Base-by-base conservation (phyloP, 2,797 vertebrate genomes). In the Ctenopoma kingsleyae region DNA sequence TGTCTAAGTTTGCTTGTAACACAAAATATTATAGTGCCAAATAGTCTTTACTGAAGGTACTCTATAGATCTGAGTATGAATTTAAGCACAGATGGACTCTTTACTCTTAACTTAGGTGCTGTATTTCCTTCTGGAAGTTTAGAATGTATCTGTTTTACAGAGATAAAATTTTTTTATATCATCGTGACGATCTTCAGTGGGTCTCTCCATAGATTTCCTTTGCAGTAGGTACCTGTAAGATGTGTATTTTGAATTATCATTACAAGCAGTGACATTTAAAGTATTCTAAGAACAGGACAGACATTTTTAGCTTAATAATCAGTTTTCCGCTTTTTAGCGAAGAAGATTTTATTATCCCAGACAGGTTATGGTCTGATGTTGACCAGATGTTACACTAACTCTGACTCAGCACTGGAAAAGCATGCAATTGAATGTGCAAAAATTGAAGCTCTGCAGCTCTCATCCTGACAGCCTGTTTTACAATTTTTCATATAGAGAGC, bases 361-460 rank as follows among this genome's bases (percentile, higher is more conserved):
- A 71, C 55, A 55, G 54, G 25, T 48, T 53, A 6, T 4, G 32
- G 27, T 47, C 54, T 62, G 38, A 71, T 27, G 30, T 50, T 64
- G 23, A 71, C 30, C 32, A 57, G 19, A 74, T 61, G 55, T 59
- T 22, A 55, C 58, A 43, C 49, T 17, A n/a, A 54, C 32, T 59
- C 40, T 67, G 61, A 54, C 51, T 67, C 60, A 54, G 72, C 19
- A 41, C 41, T n/a, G 23, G 44, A 68, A 56, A 67, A 51, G 41
- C 46, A 58, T 51, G 60, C 15, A 46, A 41, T 16, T 59, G 27
- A 68, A 64, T 72, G 46, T 59, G 35, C 44, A 74, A 30, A 40
- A 49, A 52, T 56, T 59, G n/a, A 66, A 69, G 38, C 56, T 44
- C 68, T 64, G 48, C 58, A 66, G 53, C 43, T 49, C 46, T 77